These are phyloP conservation scores for Felis chaus DNA, from an alignment of 2,113 vertebrate genomes.

Conservation along the genomic window DNA sequence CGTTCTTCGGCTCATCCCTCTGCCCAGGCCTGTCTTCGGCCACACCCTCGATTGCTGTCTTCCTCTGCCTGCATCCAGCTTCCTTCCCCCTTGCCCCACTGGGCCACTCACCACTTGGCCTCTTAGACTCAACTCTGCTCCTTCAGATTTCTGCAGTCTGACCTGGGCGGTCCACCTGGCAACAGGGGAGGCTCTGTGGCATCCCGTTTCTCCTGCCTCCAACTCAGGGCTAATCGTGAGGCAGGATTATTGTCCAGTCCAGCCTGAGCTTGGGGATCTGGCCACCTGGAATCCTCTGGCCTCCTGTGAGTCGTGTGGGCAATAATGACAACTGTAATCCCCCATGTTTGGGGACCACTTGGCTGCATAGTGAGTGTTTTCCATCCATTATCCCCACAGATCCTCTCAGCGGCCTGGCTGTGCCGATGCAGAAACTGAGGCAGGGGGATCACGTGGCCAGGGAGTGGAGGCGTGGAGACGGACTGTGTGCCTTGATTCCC, in stretches of 20 bases:
- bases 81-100: neutral
- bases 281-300: neutral
- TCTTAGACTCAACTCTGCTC: neutral
- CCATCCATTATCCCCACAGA: neutral
- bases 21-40: neutral
- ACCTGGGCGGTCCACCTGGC: neutral
- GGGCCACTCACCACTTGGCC: neutral
- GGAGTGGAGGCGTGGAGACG: neutral
- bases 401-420: neutral
- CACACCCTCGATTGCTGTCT: neutral
- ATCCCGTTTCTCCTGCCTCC: neutral
- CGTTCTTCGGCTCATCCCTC: neutral
- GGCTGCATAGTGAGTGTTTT: neutral
- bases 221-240: neutral
- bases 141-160: neutral
- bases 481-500: neutral
- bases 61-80: neutral
- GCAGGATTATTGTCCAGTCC: conserved; percentile 37
- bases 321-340: neutral
- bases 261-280: neutral
- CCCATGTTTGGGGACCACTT: neutral
- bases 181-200: neutral
- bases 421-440: neutral
- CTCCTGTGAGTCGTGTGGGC: neutral
- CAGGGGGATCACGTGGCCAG: accelerated